Conservation (phyloP, 2,888 invertebrate genomes). For the Drosophila helvetica region DNA sequence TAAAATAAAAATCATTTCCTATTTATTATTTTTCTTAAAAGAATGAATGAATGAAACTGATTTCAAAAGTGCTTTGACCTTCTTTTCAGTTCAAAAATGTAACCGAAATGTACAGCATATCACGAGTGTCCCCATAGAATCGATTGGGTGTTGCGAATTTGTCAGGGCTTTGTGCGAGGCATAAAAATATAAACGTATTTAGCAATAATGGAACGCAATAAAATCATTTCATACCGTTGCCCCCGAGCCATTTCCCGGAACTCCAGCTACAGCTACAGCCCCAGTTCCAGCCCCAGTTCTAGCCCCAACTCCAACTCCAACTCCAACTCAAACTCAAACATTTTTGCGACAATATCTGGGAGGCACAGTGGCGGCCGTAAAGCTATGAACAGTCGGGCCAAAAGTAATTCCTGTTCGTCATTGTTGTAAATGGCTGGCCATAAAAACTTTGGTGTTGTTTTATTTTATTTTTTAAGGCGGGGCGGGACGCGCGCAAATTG, state of each 20-base stretch:
- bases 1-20: too few species aligned
- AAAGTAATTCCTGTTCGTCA: neutral
- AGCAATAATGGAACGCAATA: constrained; percentile 63
- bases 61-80: too few species aligned
- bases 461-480: constrained; percentile 25
- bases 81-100: too few species aligned
- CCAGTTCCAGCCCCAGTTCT: too few species aligned
- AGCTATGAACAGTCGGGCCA: constrained; percentile 26
- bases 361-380: constrained; percentile 24
- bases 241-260: neutral
- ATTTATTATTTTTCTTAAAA: too few species aligned
- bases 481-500: constrained; percentile 48
- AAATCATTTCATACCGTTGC: constrained; percentile 24
- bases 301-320: too few species aligned
- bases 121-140: neutral
- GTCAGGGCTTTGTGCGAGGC: constrained; percentile 51
- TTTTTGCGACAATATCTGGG: constrained; percentile 52
- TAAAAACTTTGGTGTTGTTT: constrained; percentile 57
- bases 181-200: constrained; percentile 58
- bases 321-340: neutral
- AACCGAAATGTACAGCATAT: too few species aligned
- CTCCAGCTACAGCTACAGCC: neutral
- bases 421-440: constrained; percentile 19
- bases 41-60: too few species aligned
- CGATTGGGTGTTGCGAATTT: constrained; percentile 18